Evolutionary conservation across 2,888 invertebrate species (phyloP).

Genomic region (Corythucha ciliata): DNA sequence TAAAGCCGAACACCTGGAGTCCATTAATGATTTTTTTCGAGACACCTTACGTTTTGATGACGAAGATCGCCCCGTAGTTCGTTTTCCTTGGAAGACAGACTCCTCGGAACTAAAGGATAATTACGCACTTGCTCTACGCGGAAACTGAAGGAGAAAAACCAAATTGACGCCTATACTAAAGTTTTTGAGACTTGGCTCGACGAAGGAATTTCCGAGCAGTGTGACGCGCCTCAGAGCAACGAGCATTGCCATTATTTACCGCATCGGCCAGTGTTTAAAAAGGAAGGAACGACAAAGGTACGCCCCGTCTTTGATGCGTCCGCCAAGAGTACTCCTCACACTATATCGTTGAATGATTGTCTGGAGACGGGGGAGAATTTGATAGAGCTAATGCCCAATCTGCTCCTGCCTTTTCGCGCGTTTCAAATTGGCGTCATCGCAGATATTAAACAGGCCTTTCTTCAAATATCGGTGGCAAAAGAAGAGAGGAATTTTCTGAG

Average conservation of each 20-base stretch:
- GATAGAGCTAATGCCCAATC: slow-evolving; percentile 29
- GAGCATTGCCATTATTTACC: slow-evolving; percentile 22
- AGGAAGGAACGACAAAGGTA: slow-evolving; percentile 23
- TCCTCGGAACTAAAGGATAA: slow-evolving; percentile 37
- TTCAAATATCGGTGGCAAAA: slow-evolving; percentile 35
- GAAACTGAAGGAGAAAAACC: slow-evolving; percentile 17
- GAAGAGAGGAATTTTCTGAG: slow-evolving; percentile 35
- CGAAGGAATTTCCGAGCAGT: slow-evolving; percentile 36
- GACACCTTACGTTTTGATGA: slow-evolving; percentile 34
- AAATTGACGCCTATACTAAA: slow-evolving; percentile 32
- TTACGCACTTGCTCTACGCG: slow-evolving; percentile 31
- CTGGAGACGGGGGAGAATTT: slow-evolving; percentile 32
- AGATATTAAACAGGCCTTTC: slow-evolving; percentile 37
- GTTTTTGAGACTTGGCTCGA: slow-evolving; percentile 36
- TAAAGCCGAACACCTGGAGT: slow-evolving; percentile 5
- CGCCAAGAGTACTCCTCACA: slow-evolving; percentile 16
- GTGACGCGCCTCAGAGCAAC: slow-evolving; percentile 20
- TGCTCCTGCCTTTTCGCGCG: slow-evolving; percentile 24
- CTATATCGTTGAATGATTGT: slow-evolving; percentile 34
- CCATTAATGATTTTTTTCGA: slow-evolving; percentile 19
- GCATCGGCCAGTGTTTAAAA: slow-evolving; percentile 30
- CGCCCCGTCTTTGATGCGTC: slow-evolving; percentile 34
- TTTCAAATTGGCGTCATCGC: slow-evolving; percentile 25
- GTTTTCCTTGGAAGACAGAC: slow-evolving; percentile 38
- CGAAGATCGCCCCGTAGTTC: slow-evolving; percentile 38